These are phyloP conservation scores for Laspeyria flexula DNA, from an alignment of 2,888 invertebrate genomes.

Conservation along the genomic window DNA sequence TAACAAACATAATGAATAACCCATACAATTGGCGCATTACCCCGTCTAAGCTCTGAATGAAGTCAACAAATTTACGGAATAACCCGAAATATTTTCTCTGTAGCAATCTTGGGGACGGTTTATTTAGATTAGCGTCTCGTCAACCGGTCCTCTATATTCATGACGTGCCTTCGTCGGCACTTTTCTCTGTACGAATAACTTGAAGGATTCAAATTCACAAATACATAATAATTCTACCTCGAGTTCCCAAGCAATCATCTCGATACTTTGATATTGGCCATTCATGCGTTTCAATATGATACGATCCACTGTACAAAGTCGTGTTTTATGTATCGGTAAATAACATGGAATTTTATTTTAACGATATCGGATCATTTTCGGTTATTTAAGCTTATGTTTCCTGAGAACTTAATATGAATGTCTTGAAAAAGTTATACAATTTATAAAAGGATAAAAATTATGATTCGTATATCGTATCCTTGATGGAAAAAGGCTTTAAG, in stretches of 20 bases:
- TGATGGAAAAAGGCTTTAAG: too few relatives aligned
- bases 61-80: conserved; percentile 52
- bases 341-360: conserved; percentile 9
- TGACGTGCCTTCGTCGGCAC: conserved; percentile 52
- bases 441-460: too few relatives aligned
- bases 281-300: conserved; percentile 40
- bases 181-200: conserved; percentile 49
- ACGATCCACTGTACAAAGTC: conserved; percentile 10
- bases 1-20: conserved; percentile 9
- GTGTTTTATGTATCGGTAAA: conserved; percentile 9
- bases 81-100: conserved; percentile 56
- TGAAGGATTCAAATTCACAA: conserved; percentile 48
- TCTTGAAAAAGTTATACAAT: too few relatives aligned
- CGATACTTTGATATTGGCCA: conserved; percentile 40
- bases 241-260: conserved; percentile 45
- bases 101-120: conserved; percentile 56
- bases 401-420: background rate
- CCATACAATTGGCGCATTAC: conserved; percentile 25
- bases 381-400: background rate
- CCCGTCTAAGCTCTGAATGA: conserved; percentile 26
- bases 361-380: background rate
- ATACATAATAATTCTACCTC: conserved; percentile 50
- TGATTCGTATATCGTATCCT: too few relatives aligned
- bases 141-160: conserved; percentile 62
- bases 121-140: conserved; percentile 68